Percentiles rank a stretch among this genome's conserved stretches.
Evolutionary conservation across 2,888 invertebrate genomes (phyloP).

Genomic region (Aradus depressus): DNA sequence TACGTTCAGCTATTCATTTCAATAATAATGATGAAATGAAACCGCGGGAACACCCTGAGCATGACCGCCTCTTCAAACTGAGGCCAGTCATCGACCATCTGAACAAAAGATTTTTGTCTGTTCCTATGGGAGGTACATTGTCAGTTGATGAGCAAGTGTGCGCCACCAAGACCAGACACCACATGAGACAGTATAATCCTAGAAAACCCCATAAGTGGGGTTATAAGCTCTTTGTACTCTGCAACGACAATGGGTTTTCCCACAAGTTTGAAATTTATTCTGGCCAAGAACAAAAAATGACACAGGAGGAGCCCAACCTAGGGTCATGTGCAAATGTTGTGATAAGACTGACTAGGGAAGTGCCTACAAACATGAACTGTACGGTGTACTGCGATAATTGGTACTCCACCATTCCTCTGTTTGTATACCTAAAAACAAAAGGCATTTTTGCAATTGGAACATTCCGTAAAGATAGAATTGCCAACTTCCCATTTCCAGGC

Average conservation of each 20-base stretch:
- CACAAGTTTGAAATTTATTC: conserved; percentile 34
- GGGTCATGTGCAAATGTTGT: conserved; percentile 34
- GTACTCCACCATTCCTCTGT: conserved; percentile 32
- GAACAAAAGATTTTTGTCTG: not conserved
- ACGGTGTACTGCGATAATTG: conserved; percentile 35
- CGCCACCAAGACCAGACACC: conserved; percentile 29
- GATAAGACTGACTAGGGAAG: conserved; percentile 32
- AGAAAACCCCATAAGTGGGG: too few relatives aligned
- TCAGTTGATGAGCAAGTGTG: conserved; percentile 20
- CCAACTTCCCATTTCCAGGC: too few relatives aligned
- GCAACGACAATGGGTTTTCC: conserved; percentile 31
- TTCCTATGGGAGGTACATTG: not conserved
- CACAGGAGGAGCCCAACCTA: conserved; percentile 31
- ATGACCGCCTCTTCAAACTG: too few relatives aligned
- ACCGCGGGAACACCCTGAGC: too few relatives aligned
- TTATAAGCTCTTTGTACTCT: conserved; percentile 33
- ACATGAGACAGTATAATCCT: conserved; percentile 26
- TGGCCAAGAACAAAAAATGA: conserved; percentile 17
- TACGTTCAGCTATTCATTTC: too few relatives aligned
- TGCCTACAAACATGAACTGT: conserved; percentile 33
- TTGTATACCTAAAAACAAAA: conserved; percentile 30
- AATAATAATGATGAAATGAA: too few relatives aligned
- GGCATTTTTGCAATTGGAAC: conserved; percentile 34
- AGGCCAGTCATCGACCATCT: too few relatives aligned
- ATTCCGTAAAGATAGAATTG: conserved; percentile 32